These are phyloP conservation scores for Drosophila maculinotata DNA, from an alignment of 2,888 invertebrate species.

Conservation along the genomic window DNA sequence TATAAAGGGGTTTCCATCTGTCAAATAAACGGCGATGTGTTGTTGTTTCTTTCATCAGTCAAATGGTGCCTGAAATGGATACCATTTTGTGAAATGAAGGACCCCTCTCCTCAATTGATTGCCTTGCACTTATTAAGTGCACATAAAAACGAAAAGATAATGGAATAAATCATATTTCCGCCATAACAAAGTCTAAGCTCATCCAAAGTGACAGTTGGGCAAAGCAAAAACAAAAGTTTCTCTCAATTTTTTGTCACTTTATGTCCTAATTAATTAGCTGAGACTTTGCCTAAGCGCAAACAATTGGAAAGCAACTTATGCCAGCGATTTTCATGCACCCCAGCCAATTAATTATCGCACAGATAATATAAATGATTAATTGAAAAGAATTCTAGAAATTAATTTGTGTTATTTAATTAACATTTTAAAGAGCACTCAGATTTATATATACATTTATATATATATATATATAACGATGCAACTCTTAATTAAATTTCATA, in stretches of 20 bases:
- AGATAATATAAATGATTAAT: not conserved
- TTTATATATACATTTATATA: too few relatives aligned
- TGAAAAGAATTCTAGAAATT: not conserved
- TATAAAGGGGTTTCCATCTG: slow-evolving; percentile 43
- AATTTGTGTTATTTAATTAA: not conserved
- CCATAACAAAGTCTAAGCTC: slow-evolving; percentile 2
- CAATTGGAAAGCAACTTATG: slow-evolving; percentile 3
- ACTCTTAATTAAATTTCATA: slow-evolving; percentile 30
- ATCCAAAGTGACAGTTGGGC: slow-evolving; percentile 38
- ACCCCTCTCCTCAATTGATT: slow-evolving; percentile 1
- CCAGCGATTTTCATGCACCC: not conserved
- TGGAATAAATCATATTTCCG: slow-evolving; percentile 41
- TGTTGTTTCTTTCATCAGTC: slow-evolving; percentile 27
- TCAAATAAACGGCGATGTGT: slow-evolving; percentile 36
- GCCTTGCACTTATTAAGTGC: not conserved
- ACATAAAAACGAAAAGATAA: slow-evolving; percentile 12
- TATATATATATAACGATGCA: not conserved
- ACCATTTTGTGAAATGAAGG: slow-evolving; percentile 1
- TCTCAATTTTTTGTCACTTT: slow-evolving; percentile 27
- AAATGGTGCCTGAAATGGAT: slow-evolving; percentile 28
- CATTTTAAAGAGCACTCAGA: not conserved
- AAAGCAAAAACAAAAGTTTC: slow-evolving; percentile 26
- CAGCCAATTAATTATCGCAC: not conserved
- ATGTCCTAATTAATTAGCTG: slow-evolving; percentile 40
- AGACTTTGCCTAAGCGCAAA: not conserved